Percentiles rank a stretch among this genome's conserved stretches.
These are phyloP conservation scores for Linhomoeus sp. DNA, from an alignment of 2,888 invertebrate genomes.

Conservation along the genomic window DNA sequence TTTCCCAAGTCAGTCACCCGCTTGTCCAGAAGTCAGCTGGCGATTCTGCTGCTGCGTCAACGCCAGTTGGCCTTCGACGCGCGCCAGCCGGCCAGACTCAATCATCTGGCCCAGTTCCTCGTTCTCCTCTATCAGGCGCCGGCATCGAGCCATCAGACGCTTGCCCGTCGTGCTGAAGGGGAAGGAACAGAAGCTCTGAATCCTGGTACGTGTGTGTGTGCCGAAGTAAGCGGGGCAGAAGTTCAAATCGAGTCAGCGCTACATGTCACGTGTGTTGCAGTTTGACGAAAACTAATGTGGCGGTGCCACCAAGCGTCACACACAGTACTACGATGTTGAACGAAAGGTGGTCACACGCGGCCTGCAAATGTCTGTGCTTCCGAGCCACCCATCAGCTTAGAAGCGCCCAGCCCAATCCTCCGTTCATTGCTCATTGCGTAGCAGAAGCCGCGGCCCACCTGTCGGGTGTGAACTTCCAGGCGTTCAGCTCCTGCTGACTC, in stretches of 20 bases:
- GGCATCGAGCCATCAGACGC: slow-evolving; percentile 87
- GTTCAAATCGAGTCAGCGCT: no score
- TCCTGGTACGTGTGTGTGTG: no score
- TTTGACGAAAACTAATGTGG: no score
- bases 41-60: slow-evolving; percentile 83
- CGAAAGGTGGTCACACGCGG: no score
- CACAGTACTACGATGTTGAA: no score
- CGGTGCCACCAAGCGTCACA: no score
- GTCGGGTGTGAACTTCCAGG: slow-evolving; percentile 99
- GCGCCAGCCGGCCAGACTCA: slow-evolving; percentile 76
- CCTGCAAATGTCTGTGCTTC: no score
- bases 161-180: slow-evolving; percentile 71
- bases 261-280: no score
- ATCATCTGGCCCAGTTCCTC: slow-evolving; percentile 90
- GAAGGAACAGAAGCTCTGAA: not conserved
- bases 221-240: no score
- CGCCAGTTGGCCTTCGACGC: slow-evolving; percentile 80
- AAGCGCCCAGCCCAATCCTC: no score
- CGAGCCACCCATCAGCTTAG: no score
- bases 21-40: slow-evolving; percentile 86
- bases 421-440: no score
- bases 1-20: slow-evolving; percentile 46
- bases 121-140: slow-evolving; percentile 81
- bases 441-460: slow-evolving; percentile 41
- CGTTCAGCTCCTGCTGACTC: slow-evolving; percentile 86